Evolutionary conservation across 2,113 vertebrate species (phyloP).

Genomic region (Craseonycteris thonglongyai): DNA sequence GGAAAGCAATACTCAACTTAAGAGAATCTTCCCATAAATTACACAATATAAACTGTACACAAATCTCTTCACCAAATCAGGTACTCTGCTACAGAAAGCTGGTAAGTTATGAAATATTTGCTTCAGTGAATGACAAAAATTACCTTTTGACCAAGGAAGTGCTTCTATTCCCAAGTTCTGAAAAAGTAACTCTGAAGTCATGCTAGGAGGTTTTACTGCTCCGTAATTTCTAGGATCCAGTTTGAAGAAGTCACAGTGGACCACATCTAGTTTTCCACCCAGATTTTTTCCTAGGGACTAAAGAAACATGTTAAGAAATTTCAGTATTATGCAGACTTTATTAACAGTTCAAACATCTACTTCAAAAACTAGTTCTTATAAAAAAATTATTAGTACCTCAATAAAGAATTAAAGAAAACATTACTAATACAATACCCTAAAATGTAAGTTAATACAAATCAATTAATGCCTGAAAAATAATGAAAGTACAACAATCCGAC

Average conservation of each 20-base stretch:
- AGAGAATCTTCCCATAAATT: not conserved
- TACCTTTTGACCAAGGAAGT: conserved; percentile 85
- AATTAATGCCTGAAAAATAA: not conserved
- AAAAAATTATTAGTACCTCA: not conserved
- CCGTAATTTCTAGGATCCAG: conserved; percentile 82
- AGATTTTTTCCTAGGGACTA: conserved; percentile 82
- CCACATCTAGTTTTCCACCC: conserved; percentile 84
- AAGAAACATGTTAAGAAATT: conserved; percentile 27
- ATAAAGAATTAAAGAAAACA: not conserved
- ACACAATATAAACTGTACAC: not conserved
- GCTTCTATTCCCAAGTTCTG: conserved; percentile 84
- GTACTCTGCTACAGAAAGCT: not conserved
- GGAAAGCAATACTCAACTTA: not conserved
- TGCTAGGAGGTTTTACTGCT: conserved; percentile 75
- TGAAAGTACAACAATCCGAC: not conserved
- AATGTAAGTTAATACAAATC: not conserved
- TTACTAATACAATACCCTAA: not conserved
- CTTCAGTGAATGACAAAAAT: conserved; percentile 6
- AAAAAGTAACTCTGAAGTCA: conserved; percentile 86
- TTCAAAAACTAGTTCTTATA: not conserved
- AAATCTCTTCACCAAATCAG: not conserved
- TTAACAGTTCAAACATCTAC: not conserved
- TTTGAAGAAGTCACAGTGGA: conserved; percentile 91
- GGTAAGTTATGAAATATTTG: not conserved
- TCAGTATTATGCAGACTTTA: not conserved